Base-by-base conservation (phyloP, 2,888 invertebrate genomes). In the Habroteleia sp. region DNA sequence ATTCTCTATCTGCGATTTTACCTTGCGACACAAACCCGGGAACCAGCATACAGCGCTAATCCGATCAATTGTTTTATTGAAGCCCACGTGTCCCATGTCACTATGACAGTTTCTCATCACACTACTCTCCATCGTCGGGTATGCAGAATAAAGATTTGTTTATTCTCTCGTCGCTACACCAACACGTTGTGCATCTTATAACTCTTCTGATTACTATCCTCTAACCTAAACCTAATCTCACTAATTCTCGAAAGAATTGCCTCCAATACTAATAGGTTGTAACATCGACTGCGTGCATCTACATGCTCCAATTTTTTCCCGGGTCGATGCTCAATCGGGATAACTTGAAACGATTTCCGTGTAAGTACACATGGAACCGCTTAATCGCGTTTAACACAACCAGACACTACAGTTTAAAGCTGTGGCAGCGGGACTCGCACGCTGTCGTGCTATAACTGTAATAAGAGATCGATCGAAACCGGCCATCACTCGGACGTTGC, bases 1-100 rank as follows among this genome's bases (percentile, higher is more conserved):
- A 66, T 80, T 82, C 5, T 6, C 3, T 33, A 84, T 79, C 50
- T 82, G 79, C 50, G 39, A 60, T 78, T 80, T 3, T 79, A 65
- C 46, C 80, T 54, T 77, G 16, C 79, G 56, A 16, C 44, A 52
- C 54, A 77, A 56, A 1, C 37, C 37, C 0, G 75, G 79, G 16
- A 80, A 79, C 76, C 78, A 80, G 46, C 79, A 81, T 5, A 42
- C 39, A 2, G 37, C 35, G n/a, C 10, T 10, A 31, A 80, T 52
- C 14, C 52, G 35, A 3, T 63, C 46, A 2, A 76, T 10, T 7
- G 46, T 50, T 50, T 76, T 62, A 1, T 72, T 69, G 5, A 65
- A 5, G 4, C 72, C 72, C 14, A 76, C 37, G 35, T 77, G 71
- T 5, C 73, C 73, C 0, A 76, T 20, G 5, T 78, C 69, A 16